Evolutionary conservation across 2,888 invertebrate species (phyloP), one percentile per base, ranked within the genome.

Genomic region (Drosophila diplacantha): DNA sequence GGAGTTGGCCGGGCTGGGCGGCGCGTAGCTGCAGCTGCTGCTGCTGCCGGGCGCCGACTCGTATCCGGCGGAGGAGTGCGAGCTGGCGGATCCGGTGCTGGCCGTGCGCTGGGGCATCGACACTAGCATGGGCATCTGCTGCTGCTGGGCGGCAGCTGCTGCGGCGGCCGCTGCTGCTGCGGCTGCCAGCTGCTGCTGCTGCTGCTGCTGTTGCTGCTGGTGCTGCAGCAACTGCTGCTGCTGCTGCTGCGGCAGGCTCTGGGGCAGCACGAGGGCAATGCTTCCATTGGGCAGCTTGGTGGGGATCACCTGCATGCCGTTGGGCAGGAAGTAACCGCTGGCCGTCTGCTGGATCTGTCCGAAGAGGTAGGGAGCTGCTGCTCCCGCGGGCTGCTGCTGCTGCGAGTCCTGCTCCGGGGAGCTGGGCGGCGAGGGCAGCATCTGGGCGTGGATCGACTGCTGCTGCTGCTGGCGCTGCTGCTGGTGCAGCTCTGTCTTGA

Each of bases 271-370:
- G 18, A 95, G 89, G 0, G 95, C 95, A 70, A 95, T 93, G 87
- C 94, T 95, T 0, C 95, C 95, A 83, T 95, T 95, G 24, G 95
- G 92, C 18, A 96, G 86, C 71, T 95, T 90, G 12, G 95, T 95
- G 22, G 95, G 95, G 14, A 95, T 93, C 52, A 96, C 89, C 68
- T 94, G 94, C 3, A 95, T 91, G 24, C 93, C 93, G 75, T 94
- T 94, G 80, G 91, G 91, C 73, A 92, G 88, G 78, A 91, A 91
- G 69, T 92, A 91, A 0, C 92, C 91, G 71, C 90, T 90, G 34
- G 89, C 88, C 14, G 85, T 87, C 66, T 86, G 85, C 58, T 87
- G 87, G 16, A 88, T 85, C 72, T 87, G 87, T 31, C 85, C 78
- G 51, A 82, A 75, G 11, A 80, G 72, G 49, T 81, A 81, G 52